phyloP scores from a whole-genome alignment of 1,140 invertebrate species.

The Brachionus rubens region DNA sequence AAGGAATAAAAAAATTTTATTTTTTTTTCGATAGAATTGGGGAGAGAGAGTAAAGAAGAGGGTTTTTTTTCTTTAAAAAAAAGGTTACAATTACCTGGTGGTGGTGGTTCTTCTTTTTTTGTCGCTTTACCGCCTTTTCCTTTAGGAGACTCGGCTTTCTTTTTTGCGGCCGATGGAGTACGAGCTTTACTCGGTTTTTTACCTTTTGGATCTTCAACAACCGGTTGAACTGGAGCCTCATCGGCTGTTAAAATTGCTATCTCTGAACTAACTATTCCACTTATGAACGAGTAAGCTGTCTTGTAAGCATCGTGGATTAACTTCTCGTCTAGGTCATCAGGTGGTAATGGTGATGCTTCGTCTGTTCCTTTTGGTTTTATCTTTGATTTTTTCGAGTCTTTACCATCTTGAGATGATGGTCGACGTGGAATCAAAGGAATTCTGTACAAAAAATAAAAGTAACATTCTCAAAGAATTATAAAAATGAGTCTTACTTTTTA shows the following conservation, averaged over 20 bases:
- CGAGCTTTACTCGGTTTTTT: not conserved
- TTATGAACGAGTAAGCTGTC: slow-evolving; percentile 47
- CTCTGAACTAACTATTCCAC: slow-evolving; percentile 48
- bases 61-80: not conserved
- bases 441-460: slow-evolving; percentile 48
- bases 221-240: slow-evolving; percentile 44
- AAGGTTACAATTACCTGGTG: not conserved
- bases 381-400: slow-evolving; percentile 48
- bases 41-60: not conserved
- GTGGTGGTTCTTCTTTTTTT: slow-evolving; percentile 18
- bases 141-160: slow-evolving; percentile 20
- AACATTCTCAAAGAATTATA: not conserved
- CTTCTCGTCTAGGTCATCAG: slow-evolving; percentile 56
- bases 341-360: slow-evolving; percentile 53
- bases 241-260: slow-evolving; percentile 49
- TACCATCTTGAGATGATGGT: slow-evolving; percentile 48
- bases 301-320: slow-evolving; percentile 55
- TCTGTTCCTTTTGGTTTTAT: slow-evolving; percentile 47
- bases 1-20: too few relatives aligned
- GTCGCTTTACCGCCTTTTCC: slow-evolving; percentile 16
- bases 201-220: slow-evolving; percentile 11
- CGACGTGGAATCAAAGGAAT: slow-evolving; percentile 57
- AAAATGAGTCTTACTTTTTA: too few relatives aligned
- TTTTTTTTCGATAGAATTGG: too few relatives aligned
- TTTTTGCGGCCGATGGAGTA: slow-evolving; percentile 29